phyloP scores from a whole-genome alignment of 1,140 invertebrate genomes.

The Zaprionus kolodkinae region DNA sequence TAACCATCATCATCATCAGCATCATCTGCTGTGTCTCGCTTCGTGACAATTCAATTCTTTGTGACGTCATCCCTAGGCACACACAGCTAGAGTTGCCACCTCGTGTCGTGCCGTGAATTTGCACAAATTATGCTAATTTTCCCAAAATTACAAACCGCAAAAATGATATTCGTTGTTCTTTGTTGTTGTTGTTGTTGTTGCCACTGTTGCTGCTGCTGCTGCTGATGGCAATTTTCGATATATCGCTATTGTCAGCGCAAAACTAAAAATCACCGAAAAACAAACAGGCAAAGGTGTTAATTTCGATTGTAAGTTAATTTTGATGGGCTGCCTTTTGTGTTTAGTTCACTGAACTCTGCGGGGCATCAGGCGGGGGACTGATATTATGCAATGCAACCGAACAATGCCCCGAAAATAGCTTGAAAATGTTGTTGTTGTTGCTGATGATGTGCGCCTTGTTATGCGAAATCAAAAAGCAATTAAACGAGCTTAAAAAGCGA shows the following conservation, averaged over 20 bases:
- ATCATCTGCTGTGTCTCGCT: neutral
- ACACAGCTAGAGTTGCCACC: conserved; percentile 45
- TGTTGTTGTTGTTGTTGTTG: conserved; percentile 21
- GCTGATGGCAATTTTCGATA: conserved; percentile 47
- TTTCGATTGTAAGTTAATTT: conserved; percentile 76
- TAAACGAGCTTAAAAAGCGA: conserved; percentile 15
- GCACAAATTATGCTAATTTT: conserved; percentile 82
- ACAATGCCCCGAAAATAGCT: conserved; percentile 30
- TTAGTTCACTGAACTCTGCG: conserved; percentile 68
- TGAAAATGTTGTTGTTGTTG: conserved; percentile 24
- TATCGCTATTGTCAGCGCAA: conserved; percentile 39
- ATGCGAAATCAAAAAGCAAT: conserved; percentile 43
- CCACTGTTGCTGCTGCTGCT: conserved; percentile 27
- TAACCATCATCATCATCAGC: neutral
- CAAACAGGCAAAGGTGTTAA: conserved; percentile 74
- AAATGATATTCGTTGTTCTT: conserved; percentile 59
- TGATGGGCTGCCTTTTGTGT: conserved; percentile 14
- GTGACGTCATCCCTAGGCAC: conserved; percentile 25
- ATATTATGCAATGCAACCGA: conserved; percentile 30
- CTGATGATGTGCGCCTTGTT: conserved; percentile 38
- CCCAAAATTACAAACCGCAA: conserved; percentile 76
- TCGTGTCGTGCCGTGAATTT: conserved; percentile 76
- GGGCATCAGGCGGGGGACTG: neutral
- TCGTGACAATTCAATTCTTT: conserved; percentile 8
- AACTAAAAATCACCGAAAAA: conserved; percentile 33